Evolutionary conservation across 2,113 vertebrate species (phyloP), one percentile per base, ranked within the genome.

Genomic region (Halcyon senegalensis): DNA sequence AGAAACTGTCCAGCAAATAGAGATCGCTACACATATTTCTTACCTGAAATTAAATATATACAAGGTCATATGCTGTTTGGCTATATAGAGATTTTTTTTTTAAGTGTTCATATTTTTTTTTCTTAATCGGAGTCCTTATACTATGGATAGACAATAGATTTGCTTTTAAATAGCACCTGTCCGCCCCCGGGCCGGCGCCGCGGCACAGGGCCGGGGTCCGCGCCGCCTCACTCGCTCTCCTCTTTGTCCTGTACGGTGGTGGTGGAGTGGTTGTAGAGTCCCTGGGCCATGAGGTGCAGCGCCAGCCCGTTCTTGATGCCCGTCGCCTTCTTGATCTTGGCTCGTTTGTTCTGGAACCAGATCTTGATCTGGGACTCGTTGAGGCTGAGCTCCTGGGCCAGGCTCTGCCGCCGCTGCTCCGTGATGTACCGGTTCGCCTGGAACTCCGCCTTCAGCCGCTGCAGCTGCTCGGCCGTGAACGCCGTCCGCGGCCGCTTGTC

Each of bases 11-110:
- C 97, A 98, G 98, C 98, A 98, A 98, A 98, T 98, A 98, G 98
- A 98, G 98, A 98, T 98, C 97, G 97, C 98, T 98, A 98, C 98
- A 98, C 98, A 95, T 97, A 97, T 97, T 97, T 97, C 98, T 98
- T 98, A 99, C 98, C 99, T 99, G 99, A 99, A 99, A 99, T 99
- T 98, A 99, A 99, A 99, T 99, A 99, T 99, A 98, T 99, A 99
- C 98, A 99, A 99, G 98, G 98, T 99, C 98, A 98, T 99, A 99
- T 98, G 98, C 97, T 97, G 99, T 99, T 98, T 99, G 99, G 99
- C 98, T 99, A 99, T 99, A 99, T 98, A 99, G 98, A 99, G 98
- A 97, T 83, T 85, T 97, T 97, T 97, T 94, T 95, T 92, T 94
- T 95, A 97, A 97, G 76, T 95, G 97, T 98, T 98, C 95, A 96